Base-by-base conservation (phyloP, 2,113 vertebrate genomes). In the Arizona elegans region DNA sequence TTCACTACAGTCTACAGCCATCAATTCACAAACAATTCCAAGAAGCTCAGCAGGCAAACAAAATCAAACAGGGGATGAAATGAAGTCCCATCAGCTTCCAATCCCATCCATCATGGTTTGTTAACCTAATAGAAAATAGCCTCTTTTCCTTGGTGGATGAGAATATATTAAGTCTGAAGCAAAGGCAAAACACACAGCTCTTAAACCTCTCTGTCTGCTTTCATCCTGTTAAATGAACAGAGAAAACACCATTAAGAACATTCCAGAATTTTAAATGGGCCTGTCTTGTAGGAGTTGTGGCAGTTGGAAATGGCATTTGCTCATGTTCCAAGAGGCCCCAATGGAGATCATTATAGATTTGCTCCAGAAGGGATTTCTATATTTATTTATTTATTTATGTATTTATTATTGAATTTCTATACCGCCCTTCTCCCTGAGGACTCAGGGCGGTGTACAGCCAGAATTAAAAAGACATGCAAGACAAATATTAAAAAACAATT, bases 331-430 rank as follows among this genome's bases (percentile, higher is more conserved):
- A 54, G 5, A 92, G 23, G 2, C 26, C 70, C 3, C 0, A 0
- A 17, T 24, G 53, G 38, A 55, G 52, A n/a, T 70, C 70, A 17
- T 47, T 86, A 59, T 0, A 81, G 15, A 9, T 62, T 70, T 92
- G 47, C 38, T 90, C 52, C 38, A 90, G 52, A 10, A 0, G 0
- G 0, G 0, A 93, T 23, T 9, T 1, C 0, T 86, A 53, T 0
- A n/a, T n/a, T n/a, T n/a, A n/a, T n/a, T n/a, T n/a, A n/a, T n/a
- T n/a, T n/a, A n/a, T n/a, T n/a, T n/a, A n/a, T n/a, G n/a, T n/a
- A n/a, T n/a, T n/a, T n/a, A n/a, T n/a, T n/a, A n/a, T n/a, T n/a
- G n/a, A n/a, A n/a, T n/a, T n/a, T n/a, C n/a, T n/a, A n/a, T n/a
- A n/a, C n/a, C n/a, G n/a, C n/a, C n/a, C n/a, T n/a, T n/a, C n/a